Base-by-base conservation (phyloP, 2,797 vertebrate species). In the Artibeus jamaicensis region DNA sequence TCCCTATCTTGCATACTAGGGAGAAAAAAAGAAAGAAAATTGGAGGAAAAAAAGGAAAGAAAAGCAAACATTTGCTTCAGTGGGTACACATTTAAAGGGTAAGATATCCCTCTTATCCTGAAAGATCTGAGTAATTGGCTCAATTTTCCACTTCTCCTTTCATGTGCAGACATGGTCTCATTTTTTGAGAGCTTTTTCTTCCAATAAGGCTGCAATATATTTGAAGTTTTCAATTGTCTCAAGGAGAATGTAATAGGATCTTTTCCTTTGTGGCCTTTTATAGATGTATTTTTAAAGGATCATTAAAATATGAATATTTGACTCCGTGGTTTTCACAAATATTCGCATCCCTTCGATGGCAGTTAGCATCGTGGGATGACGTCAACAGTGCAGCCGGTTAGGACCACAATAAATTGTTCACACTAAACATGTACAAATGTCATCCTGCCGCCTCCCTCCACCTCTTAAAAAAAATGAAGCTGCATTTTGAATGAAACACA, bases 201-300 rank as follows among this genome's bases (percentile, higher is more conserved):
- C 79, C 57, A 97, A 71, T 74, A 65, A 67, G 39, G 26, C 91
- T 96, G 82, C n/a, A 65, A 14, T 78, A n/a, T 81, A 96, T 70
- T 89, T 93, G 79, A 96, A 77, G 59, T 85, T 96, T 96, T 95
- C 88, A 92, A 39, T 93, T 92, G 74, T 93, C 37, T 96, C 62
- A 90, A 95, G 89, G 86, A 85, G 57, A 94, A 59, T 88, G 65
- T 62, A 82, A 77, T 95, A 94, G 81, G 82, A 89, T 89, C 26
- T 91, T 93, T 96, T 88, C 83, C 82, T 77, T 89, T 84, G 78
- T 12, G 26, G 9, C 44, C 44, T 93, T 44, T 94, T 81, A 3
- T 85, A 85, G 93, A 71, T 53, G 55, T 86, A 32, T 82, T 95
- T 92, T 76, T 76, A 95, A 93, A 93, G 74, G 79, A 82, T 91